Evolutionary conservation across 2,113 vertebrate genomes (phyloP), one percentile per base, ranked within the genome.

Genomic region (Desmodus rotundus): DNA sequence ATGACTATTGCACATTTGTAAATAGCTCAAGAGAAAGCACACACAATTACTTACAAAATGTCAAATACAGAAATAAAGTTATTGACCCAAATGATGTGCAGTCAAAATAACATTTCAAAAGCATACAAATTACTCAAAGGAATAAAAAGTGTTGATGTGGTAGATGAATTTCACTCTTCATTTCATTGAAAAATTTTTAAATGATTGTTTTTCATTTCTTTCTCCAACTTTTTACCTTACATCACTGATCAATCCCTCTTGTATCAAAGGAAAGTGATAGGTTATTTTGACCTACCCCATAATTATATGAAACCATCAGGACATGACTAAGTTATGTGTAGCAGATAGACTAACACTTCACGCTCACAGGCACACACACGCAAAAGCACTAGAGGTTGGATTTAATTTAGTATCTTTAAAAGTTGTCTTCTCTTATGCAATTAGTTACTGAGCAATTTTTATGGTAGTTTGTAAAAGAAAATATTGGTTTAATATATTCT

Each of bases 61-160:
- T 95, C 82, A 97, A 58, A 33, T 96, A 19, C 43, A 56, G 92
- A 88, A 96, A 87, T 67, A 0, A 7, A 91, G 6, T 33, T 80
- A 33, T 24, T 93, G 84, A 87, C 36, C 47, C 20, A 63, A 56
- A 52, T 43, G 15, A 63, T 43, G 4, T 58, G 12, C 5, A 65
- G 41, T 80, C 22, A 93, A 88, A 97, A 70, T 70, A 96, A 63
- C 54, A 90, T 67, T 90, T 93, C 82, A 91, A 50, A 31, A 82
- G 24, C 20, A 24, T 36, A 74, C 7, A 94, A 74, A 70, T 68
- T 85, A 93, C 14, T 93, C 41, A 94, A 78, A 76, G 17, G 26
- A 85, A 78, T 67, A 41, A 82, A 96, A 91, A 36, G 26, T 38
- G 11, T 85, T 78, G 47, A 87, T 63, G 54, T 63, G 15, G 4